Conservation (phyloP, 2,797 vertebrate genomes). For the Adelosebastes latens region DNA sequence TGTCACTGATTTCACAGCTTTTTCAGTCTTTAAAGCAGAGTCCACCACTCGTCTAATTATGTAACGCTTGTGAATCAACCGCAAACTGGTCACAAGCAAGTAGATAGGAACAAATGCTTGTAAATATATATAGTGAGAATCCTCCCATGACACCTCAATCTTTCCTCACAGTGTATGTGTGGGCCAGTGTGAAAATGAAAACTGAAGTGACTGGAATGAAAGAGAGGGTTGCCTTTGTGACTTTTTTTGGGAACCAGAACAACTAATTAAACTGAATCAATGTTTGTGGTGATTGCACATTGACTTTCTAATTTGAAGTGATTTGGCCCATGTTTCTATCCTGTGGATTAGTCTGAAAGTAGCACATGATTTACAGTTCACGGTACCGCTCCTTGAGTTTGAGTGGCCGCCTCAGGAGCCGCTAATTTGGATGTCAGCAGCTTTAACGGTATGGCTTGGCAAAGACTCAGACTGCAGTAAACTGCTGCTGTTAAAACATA, state of each 20-base stretch:
- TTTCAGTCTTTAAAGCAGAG: neutral
- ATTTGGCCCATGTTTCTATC: neutral
- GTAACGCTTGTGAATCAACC: neutral
- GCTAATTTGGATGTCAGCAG: conserved; percentile 1
- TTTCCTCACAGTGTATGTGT: conserved; percentile 35
- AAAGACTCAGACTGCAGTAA: neutral
- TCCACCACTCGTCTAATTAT: neutral
- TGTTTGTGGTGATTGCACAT: neutral
- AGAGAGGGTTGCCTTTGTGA: neutral
- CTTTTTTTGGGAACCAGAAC: conserved; percentile 4
- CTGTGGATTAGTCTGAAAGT: neutral
- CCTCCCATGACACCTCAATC: conserved; percentile 31
- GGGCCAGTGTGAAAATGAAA: conserved; percentile 41
- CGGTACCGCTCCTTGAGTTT: neutral
- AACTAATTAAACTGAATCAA: neutral
- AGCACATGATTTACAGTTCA: neutral
- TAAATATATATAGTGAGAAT: conserved; percentile 14
- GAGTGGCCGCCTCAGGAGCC: neutral
- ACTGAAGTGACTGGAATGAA: conserved; percentile 1
- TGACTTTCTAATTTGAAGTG: conserved; percentile 12
- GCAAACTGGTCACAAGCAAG: neutral
- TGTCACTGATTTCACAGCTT: neutral
- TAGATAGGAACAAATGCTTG: neutral
- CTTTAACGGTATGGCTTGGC: neutral
- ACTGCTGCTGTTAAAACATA: neutral